Evolutionary conservation across 2,888 invertebrate species (phyloP).

Genomic region (Lasioglossum oenotherae): DNA sequence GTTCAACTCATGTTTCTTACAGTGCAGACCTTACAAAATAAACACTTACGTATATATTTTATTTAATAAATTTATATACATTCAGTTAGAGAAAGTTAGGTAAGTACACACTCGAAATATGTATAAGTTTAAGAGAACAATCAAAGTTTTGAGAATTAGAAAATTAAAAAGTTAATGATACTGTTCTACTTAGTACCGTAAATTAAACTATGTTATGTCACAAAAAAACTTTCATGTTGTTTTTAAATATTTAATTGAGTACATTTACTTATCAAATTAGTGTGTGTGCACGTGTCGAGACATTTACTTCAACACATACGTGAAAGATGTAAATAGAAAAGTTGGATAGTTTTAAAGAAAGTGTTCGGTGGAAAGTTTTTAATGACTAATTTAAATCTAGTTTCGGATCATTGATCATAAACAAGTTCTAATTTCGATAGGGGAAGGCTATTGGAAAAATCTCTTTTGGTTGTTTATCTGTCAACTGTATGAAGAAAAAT

Average conservation of each 20-base stretch:
- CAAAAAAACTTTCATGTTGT: too few relatives aligned
- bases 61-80: background rate
- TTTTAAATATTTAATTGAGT: background rate
- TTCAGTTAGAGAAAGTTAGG: too few relatives aligned
- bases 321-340: background rate
- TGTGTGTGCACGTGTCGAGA: too few relatives aligned
- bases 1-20: too few relatives aligned
- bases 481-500: constrained; percentile 7
- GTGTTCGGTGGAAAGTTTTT: background rate
- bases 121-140: too few relatives aligned
- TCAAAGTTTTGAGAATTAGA: background rate
- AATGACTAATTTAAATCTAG: background rate
- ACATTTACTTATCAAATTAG: too few relatives aligned
- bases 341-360: background rate
- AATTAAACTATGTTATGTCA: background rate
- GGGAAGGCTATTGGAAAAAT: background rate
- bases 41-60: too few relatives aligned
- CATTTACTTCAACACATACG: background rate
- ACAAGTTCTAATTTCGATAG: background rate
- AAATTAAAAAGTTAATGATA: background rate
- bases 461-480: background rate
- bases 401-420: background rate
- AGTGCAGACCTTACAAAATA: too few relatives aligned
- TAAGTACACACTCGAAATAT: too few relatives aligned
- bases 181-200: background rate